Evolutionary conservation across 2,797 vertebrate genomes (phyloP), one percentile per base, ranked within the genome.

Genomic region (Leptatherina wallacei): DNA sequence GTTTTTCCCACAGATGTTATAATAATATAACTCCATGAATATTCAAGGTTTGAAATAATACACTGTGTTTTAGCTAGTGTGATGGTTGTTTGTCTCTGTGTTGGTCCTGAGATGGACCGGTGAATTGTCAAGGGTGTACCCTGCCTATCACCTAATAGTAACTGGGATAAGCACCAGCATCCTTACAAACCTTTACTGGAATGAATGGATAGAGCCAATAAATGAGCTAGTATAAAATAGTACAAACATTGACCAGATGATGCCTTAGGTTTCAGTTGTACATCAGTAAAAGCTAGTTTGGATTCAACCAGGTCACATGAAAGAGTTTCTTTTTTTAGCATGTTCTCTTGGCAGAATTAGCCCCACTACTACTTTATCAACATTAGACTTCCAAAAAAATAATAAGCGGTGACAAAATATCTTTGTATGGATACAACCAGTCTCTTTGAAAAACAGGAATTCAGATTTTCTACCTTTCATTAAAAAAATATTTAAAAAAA

Each of bases 21-120:
- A 82, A 78, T 72, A 71, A 73, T 68, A 65, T 35, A 52, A 32
- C 64, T 30, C 13, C 49, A 82, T 84, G 73, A 85, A 87, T 83
- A 85, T 83, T 78, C 63, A 79, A 49, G 32, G 67, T 64, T 1
- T 60, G 12, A 64, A 80, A 84, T 72, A 5, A 56, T 47, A 68
- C 36, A 47, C 52, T 44, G 27, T 4, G 63, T 56, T 71, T 74
- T 38, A 64, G n/a, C 58, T 20, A 18, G 33, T 70, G 24, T 20
- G 35, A 36, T 36, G 35, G 8, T 36, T 36, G 10, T 13, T 38
- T 38, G 36, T 38, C 7, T 38, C 36, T 38, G 36, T 38, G 36
- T 38, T 38, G 36, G 36, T 13, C 36, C 11, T 13, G 36, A 13
- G 7, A 38, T 38, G 36, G 36, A 13, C 36, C 13, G 36, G 2